Conservation (phyloP, 2,113 vertebrate species). For the Bujurquina vittata region DNA sequence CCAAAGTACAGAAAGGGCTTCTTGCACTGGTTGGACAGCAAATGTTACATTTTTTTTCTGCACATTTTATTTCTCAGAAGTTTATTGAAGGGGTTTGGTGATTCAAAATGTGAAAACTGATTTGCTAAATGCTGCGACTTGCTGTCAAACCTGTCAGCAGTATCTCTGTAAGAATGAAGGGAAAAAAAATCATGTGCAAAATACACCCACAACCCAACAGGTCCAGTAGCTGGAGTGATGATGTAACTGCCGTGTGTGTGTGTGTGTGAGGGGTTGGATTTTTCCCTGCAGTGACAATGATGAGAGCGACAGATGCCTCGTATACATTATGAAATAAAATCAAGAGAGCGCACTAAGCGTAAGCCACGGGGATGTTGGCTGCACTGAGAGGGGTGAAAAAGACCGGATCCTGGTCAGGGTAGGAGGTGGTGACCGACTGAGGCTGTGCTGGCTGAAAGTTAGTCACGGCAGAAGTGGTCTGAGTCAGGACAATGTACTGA, state of each 20-base stretch:
- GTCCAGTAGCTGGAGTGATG: too few species aligned
- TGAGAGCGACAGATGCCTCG: not conserved
- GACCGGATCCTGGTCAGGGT: constrained; percentile 29
- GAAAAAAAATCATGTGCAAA: not conserved
- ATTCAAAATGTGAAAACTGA: not conserved
- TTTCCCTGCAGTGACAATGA: not conserved
- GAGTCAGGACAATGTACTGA: constrained; percentile 63
- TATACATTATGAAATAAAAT: not conserved
- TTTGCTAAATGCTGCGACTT: not conserved
- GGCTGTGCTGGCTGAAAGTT: constrained; percentile 9
- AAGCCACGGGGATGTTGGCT: constrained; percentile 34
- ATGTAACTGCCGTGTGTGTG: not conserved
- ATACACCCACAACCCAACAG: not conserved
- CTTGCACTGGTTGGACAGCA: rapidly evolving
- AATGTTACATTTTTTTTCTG: not conserved
- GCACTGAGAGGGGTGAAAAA: constrained; percentile 56
- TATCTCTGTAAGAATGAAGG: not conserved
- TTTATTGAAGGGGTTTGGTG: not conserved
- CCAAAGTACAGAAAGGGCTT: not conserved
- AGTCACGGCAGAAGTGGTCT: not conserved
- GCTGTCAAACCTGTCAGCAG: not conserved
- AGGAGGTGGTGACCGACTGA: not conserved
- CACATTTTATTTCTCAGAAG: not conserved
- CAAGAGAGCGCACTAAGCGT: constrained; percentile 6
- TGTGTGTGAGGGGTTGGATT: not conserved